These are phyloP conservation scores for Campaea margaritaria DNA, from an alignment of 2,888 invertebrate genomes.

Conservation along the genomic window DNA sequence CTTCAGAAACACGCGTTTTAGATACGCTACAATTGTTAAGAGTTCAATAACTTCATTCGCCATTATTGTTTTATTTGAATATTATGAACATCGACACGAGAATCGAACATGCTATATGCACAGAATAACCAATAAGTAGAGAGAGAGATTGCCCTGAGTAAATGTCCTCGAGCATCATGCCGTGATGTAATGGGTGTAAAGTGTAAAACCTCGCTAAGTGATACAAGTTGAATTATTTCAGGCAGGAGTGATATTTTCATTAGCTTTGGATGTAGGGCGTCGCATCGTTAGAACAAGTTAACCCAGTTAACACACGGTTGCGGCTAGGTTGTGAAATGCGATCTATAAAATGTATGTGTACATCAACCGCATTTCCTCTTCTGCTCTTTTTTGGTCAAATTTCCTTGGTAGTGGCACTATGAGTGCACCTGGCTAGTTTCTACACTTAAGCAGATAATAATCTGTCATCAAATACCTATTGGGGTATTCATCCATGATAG, in stretches of 20 bases:
- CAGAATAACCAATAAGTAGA: background rate
- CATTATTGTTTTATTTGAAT: slow-evolving; percentile 8
- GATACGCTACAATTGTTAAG: background rate
- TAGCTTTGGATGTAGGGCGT: slow-evolving; percentile 12
- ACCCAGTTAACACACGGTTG: background rate
- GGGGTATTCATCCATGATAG: too few species aligned
- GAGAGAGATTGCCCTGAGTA: slow-evolving; percentile 8
- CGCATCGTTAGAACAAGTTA: background rate
- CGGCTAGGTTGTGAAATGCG: background rate
- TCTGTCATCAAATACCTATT: too few species aligned
- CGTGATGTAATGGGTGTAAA: slow-evolving; percentile 3
- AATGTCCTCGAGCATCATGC: slow-evolving; percentile 8
- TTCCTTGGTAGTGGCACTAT: too few species aligned
- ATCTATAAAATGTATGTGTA: too few species aligned
- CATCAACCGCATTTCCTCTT: too few species aligned
- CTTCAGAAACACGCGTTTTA: too few species aligned
- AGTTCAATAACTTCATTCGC: slow-evolving; percentile 18
- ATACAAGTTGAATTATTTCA: slow-evolving; percentile 4
- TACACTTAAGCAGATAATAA: too few species aligned
- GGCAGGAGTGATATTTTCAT: background rate
- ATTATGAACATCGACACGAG: slow-evolving; percentile 14
- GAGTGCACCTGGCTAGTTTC: too few species aligned
- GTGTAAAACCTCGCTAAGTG: slow-evolving; percentile 5
- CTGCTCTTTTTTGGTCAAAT: too few species aligned
- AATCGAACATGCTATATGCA: slow-evolving; percentile 16